These are phyloP conservation scores for Goniozus legneri DNA, from an alignment of 1,140 invertebrate species.

Conservation along the genomic window DNA sequence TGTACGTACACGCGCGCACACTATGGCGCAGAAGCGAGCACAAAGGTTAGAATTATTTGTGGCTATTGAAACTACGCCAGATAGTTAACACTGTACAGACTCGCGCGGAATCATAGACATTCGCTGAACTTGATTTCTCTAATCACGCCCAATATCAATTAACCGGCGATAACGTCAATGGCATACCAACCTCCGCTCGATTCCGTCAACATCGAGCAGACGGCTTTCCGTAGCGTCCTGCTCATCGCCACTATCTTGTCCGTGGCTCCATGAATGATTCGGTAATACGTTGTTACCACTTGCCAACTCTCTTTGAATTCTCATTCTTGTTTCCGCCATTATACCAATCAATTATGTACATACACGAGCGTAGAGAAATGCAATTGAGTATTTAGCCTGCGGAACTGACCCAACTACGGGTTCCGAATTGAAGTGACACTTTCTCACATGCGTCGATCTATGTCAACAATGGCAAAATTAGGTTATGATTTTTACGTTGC, in stretches of 20 bases:
- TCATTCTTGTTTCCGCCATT: slow-evolving; percentile 9
- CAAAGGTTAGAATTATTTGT: too few species aligned
- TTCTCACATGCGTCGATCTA: slow-evolving; percentile 20
- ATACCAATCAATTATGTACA: too few species aligned
- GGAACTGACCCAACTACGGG: slow-evolving; percentile 11
- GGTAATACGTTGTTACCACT: slow-evolving; percentile 3
- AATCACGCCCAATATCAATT: too few species aligned
- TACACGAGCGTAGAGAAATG: background rate
- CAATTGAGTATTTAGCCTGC: slow-evolving; percentile 20
- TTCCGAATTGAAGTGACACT: slow-evolving; percentile 8
- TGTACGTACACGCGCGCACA: too few species aligned
- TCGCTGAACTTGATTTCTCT: too few species aligned
- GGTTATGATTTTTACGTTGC: too few species aligned
- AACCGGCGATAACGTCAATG: too few species aligned
- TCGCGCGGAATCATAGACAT: too few species aligned
- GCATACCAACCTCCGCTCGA: slow-evolving; percentile 19
- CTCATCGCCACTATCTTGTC: slow-evolving; percentile 22
- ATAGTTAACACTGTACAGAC: too few species aligned
- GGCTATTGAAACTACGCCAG: too few species aligned
- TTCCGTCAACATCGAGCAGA: slow-evolving; percentile 10
- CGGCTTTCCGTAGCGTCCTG: slow-evolving; percentile 14
- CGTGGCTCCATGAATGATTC: slow-evolving; percentile 27
- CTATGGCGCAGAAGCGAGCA: too few species aligned
- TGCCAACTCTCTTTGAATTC: background rate
- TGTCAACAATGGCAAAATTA: too few species aligned